Evolutionary conservation across 2,797 vertebrate species (phyloP).

Genomic region (Periparus ater): DNA sequence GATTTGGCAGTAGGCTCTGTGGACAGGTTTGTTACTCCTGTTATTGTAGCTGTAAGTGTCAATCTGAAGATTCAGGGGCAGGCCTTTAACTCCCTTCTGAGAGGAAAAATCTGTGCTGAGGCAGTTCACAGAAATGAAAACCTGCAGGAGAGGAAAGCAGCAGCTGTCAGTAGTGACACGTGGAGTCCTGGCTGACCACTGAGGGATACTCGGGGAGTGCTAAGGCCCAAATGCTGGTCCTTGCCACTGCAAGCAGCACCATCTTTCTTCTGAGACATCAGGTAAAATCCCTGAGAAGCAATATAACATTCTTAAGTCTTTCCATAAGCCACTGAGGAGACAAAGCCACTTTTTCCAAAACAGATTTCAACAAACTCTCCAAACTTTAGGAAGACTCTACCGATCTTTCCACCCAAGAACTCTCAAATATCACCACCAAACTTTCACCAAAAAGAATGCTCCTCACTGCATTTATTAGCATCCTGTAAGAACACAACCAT

Average conservation of each 20-base stretch:
- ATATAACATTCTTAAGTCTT: not conserved
- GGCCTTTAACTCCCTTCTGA: constrained; percentile 97
- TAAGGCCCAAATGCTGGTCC: not conserved
- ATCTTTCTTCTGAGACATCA: not conserved
- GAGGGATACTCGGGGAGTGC: fast-evolving
- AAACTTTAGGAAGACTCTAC: not conserved
- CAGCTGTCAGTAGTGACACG: not conserved
- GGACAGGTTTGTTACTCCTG: constrained; percentile 97
- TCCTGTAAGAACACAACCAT: not conserved
- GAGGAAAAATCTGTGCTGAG: constrained; percentile 98
- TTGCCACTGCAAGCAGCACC: not conserved
- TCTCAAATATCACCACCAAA: not conserved
- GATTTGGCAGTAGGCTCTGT: constrained; percentile 96
- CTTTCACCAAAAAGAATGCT: not conserved
- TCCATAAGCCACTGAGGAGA: not conserved
- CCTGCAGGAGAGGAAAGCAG: constrained; percentile 74
- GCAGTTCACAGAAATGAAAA: constrained; percentile 98
- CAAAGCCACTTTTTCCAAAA: not conserved
- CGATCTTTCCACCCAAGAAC: not conserved
- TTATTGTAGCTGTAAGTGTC: constrained; percentile 99
- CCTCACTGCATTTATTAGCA: not conserved
- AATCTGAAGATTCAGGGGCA: constrained; percentile 95
- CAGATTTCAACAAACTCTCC: not conserved
- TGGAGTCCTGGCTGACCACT: not conserved
- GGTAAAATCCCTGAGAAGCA: not conserved